Evolutionary conservation across 2,797 vertebrate species (phyloP), one percentile per base, ranked within the genome.

Genomic region (Phylloscopus collybita): DNA sequence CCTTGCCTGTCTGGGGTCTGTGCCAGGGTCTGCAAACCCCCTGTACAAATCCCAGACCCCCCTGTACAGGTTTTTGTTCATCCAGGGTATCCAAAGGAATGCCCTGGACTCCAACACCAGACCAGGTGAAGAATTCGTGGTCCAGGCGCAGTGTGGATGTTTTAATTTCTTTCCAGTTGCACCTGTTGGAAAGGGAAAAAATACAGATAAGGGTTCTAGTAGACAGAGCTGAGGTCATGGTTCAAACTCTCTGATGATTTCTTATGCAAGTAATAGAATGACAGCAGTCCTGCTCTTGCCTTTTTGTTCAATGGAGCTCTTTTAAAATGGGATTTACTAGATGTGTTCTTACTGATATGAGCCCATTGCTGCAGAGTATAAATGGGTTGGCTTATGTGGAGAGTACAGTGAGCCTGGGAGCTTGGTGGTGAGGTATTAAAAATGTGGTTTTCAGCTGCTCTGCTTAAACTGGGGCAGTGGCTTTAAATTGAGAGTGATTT

Each of bases 171-270:
- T 87, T 60, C 27, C 57, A 16, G 18, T 26, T 26, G 42, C 4
- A 25, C 22, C 45, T 50, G 15, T 36, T 45, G 76, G 72, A 78
- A 67, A 65, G 30, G 30, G 76, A 29, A 60, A 80, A 83, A 85
- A 27, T 10, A 32, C 14, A 86, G 26, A 66, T 15, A 5, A 13
- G 80, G 45, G 45, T 92, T 53, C 34, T 56, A 34, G 32, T 57
- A 85, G 42, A 42, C 34, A 89, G 29, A 70, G 22, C 5, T 72
- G 53, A 67, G 83, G 74, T 92, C 66, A n/a, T 61, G 57, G 22
- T 61, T 82, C 54, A 90, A 87, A 78, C 36, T 38, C 78, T 62
- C 38, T 71, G 50, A 30, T 78, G 53, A 54, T 61, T 85, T 93
- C 45, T 86, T 69, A 40, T 64, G 27, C 20, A 53, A 54, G 18